Evolutionary conservation across 2,113 vertebrate genomes (phyloP).

Genomic region (Cryptotis parvus): DNA sequence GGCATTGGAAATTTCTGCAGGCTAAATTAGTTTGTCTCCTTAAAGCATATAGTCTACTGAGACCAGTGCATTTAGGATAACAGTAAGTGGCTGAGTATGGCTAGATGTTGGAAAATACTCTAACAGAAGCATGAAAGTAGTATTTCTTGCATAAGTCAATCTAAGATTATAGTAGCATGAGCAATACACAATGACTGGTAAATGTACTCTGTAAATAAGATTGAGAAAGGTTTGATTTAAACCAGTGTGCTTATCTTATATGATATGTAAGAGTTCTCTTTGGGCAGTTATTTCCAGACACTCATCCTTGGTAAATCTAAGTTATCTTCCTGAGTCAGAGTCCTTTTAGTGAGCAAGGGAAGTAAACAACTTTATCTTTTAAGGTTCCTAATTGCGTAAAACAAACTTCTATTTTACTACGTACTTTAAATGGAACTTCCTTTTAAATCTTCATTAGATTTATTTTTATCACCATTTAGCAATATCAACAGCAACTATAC

Average conservation of each 20-base stretch:
- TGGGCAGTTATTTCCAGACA: neutral
- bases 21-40: neutral
- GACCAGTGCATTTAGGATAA: neutral
- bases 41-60: neutral
- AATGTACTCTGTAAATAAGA: neutral
- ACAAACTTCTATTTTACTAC: constrained; percentile 51
- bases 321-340: constrained; percentile 48
- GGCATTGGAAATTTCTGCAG: neutral
- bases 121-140: neutral
- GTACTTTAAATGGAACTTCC: constrained; percentile 55
- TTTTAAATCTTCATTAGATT: constrained; percentile 25
- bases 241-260: neutral
- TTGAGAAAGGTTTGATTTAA: neutral
- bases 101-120: constrained; percentile 31
- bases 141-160: neutral
- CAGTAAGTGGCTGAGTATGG: neutral
- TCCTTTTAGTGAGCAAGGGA: neutral
- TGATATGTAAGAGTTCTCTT: neutral
- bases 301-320: neutral
- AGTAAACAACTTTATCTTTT: constrained; percentile 60
- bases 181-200: neutral
- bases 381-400: constrained; percentile 23
- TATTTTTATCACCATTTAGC: neutral
- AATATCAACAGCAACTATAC: neutral
- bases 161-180: neutral